Conservation (phyloP, 2,888 invertebrate genomes). For the Tubulanus polymorphus region DNA sequence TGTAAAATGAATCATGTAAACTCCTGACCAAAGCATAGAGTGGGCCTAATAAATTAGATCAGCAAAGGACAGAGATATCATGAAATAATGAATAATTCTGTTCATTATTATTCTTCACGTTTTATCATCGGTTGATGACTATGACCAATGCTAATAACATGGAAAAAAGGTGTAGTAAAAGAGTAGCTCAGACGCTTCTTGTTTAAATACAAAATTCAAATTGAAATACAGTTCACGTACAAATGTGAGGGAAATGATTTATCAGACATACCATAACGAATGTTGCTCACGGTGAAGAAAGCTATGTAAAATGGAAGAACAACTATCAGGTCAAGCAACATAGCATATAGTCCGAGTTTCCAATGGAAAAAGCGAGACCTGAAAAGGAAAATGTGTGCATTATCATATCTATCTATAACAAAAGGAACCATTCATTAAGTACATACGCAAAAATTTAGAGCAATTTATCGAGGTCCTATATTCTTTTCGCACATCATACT, state of each 20-base stretch:
- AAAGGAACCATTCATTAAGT: background rate
- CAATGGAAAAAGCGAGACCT: slow-evolving; percentile 93
- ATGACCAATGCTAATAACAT: too few relatives aligned
- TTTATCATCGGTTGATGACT: too few relatives aligned
- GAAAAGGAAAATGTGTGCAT: slow-evolving; percentile 44
- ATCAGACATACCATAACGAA: slow-evolving; percentile 60
- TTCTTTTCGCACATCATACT: too few relatives aligned
- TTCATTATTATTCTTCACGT: too few relatives aligned
- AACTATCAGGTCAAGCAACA: slow-evolving; percentile 91
- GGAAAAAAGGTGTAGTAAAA: too few relatives aligned
- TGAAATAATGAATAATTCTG: too few relatives aligned
- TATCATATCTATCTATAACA: slow-evolving; percentile 5
- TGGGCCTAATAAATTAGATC: slow-evolving; percentile 64
- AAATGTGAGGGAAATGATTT: too few relatives aligned
- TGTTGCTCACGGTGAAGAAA: slow-evolving; percentile 86
- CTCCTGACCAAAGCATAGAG: slow-evolving; percentile 5
- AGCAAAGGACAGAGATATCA: too few relatives aligned
- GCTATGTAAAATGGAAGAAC: slow-evolving; percentile 95
- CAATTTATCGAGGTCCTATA: too few relatives aligned
- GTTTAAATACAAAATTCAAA: too few relatives aligned
- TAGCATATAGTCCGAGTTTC: slow-evolving; percentile 84
- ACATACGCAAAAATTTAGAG: background rate
- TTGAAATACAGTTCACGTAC: too few relatives aligned
- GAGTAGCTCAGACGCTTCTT: too few relatives aligned
- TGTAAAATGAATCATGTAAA: slow-evolving; percentile 19